Percentiles rank a stretch among this genome's conserved stretches.
Evolutionary conservation across 2,113 vertebrate genomes (phyloP).

Genomic region (Rhinichthys klamathensis): DNA sequence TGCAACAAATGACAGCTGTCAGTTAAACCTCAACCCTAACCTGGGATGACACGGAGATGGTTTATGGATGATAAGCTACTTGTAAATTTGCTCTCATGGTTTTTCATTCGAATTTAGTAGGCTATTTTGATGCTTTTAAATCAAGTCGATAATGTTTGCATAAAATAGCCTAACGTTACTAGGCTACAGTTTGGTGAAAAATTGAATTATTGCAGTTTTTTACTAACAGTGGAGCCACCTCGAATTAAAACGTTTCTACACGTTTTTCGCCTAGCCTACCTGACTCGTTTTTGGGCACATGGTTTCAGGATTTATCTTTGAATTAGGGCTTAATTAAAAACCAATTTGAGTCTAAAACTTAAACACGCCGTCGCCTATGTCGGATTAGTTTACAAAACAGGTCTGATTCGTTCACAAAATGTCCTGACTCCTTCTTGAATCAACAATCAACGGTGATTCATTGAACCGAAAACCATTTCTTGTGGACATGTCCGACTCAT

Average conservation of each 20-base stretch:
- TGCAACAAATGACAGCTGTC: constrained; percentile 37
- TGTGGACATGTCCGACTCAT: neutral
- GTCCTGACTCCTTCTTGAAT: neutral
- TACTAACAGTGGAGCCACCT: neutral
- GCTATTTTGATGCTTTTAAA: neutral
- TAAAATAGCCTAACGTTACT: neutral
- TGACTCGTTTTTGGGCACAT: neutral
- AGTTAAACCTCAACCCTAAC: neutral
- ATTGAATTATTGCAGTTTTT: neutral
- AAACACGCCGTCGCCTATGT: neutral
- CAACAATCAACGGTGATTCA: neutral
- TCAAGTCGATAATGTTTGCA: neutral
- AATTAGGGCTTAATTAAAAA: neutral
- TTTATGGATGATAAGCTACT: neutral
- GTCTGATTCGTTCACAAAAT: neutral
- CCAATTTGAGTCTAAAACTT: neutral
- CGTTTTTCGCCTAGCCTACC: neutral
- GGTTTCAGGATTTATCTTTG: neutral
- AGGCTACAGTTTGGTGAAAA: neutral
- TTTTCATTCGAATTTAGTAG: neutral
- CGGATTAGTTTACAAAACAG: neutral
- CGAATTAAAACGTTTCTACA: neutral
- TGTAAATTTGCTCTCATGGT: neutral
- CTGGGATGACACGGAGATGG: neutral
- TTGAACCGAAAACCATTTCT: neutral